These are phyloP conservation scores for Gobius niger DNA, from an alignment of 2,113 vertebrate species.

Conservation along the genomic window DNA sequence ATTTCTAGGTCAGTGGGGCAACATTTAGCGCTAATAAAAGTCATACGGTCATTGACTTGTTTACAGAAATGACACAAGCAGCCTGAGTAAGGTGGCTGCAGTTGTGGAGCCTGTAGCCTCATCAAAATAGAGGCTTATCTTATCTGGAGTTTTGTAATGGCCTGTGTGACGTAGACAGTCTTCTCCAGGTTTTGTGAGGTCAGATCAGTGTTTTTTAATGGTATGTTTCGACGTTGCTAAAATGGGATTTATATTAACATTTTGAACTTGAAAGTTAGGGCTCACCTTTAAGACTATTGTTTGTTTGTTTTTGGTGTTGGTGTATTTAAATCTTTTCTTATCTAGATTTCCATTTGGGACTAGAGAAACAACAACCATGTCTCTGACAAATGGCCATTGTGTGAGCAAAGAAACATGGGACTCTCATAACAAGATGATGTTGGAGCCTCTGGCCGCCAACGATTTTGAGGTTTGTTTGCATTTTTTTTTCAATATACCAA, in stretches of 20 bases:
- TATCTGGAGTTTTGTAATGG: conserved; percentile 7
- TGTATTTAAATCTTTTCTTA: too few relatives aligned
- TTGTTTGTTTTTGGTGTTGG: background rate
- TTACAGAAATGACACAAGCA: background rate
- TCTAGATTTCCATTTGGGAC: conserved; percentile 14
- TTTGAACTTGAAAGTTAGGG: too few relatives aligned
- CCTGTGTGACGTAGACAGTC: background rate
- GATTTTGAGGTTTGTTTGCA: conserved; percentile 85
- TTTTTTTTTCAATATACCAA: background rate
- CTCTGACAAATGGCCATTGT: conserved; percentile 27
- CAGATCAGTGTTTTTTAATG: conserved; percentile 33
- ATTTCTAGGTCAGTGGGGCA: conserved; percentile 2
- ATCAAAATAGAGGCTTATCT: background rate
- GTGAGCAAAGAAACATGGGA: conserved; percentile 77
- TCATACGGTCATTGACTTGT: conserved; percentile 2
- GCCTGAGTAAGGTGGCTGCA: background rate
- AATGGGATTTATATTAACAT: too few relatives aligned
- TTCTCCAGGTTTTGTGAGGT: background rate
- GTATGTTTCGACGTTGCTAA: background rate
- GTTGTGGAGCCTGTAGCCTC: background rate
- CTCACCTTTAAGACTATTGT: background rate
- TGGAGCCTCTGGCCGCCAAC: conserved; percentile 80
- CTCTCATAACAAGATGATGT: conserved; percentile 87
- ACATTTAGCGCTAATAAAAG: conserved; percentile 2
- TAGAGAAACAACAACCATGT: conserved; percentile 50